Evolutionary conservation across 1,140 invertebrate species (phyloP), one percentile per base, ranked within the genome.

Genomic region (Lordiphosa mommai): DNA sequence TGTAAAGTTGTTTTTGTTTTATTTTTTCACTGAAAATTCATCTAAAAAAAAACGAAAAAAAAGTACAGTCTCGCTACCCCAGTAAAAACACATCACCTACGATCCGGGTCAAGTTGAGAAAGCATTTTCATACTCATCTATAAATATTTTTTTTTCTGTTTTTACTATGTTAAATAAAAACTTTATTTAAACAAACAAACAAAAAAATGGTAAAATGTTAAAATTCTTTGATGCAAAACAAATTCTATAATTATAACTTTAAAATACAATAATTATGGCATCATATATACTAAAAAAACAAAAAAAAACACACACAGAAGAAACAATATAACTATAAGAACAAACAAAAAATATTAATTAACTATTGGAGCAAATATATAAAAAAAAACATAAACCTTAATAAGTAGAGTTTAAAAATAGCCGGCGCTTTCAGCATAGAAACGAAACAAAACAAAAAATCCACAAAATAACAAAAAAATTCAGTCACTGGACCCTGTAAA

Each of bases 351-450:
- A 66, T 32, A 66, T 46, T 61, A 61, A 76, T 53, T 57, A 61
- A 76, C 68, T 80, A 72, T 82, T 57, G 71, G 73, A 82, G 61
- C 61, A 72, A 82, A 63, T 70, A 51, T 66, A 68, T 53, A 47
- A 36, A 51, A 46, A 50, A 68, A 68, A 47, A 56, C 46, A 20
- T 36, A 49, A 49, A 49, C 29, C 41, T 71, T 71, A 71, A 48
- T 76, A 68, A 82, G 79, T 82, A 80, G 64, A 80, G 33, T 43
- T 68, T 58, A 61, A 36, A 63, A 58, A 59, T 44, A 56, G 29
- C 29, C 30, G 14, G 13, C 29, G 16, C 44, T 47, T 17, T 30
- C 30, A 47, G 51, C 50, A 61, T 38, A 47, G 7, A 60, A 52
- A 50, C 9, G 32, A 32, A 30, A 40, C 41, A 13, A 5, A 10